A percentile compares a stretch with the other conserved stretches of the same genome.
Conservation (phyloP, 30 jellyfish, hydroid and myxozoan species). For the Cassiopea xamachana region DNA sequence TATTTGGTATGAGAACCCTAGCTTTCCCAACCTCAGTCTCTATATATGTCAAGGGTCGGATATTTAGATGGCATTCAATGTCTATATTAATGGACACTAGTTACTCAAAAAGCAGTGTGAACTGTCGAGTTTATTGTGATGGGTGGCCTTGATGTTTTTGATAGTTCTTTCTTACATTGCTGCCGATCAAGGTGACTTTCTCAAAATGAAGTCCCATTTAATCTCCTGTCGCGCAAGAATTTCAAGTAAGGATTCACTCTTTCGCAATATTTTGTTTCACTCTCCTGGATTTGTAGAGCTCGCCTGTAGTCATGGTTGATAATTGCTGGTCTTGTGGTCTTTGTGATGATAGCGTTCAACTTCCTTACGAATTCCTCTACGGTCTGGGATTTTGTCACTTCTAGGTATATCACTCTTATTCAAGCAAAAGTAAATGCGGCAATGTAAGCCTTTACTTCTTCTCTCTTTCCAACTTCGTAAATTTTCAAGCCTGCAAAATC, state of each 20-base stretch:
- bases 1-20: conserved; percentile 35
- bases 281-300: no score
- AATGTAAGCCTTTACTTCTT: conserved; percentile 56
- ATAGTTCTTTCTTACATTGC: neutral
- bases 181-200: no score
- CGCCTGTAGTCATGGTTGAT: no score
- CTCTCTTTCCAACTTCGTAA: neutral
- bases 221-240: no score
- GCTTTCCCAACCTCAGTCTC: conserved; percentile 56
- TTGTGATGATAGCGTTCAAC: no score
- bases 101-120: conserved; percentile 11
- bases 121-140: conserved; percentile 6
- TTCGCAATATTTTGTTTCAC: no score
- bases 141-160: conserved; percentile 23
- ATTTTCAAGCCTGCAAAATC: no score
- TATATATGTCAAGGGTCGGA: conserved; percentile 45
- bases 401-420: conserved; percentile 55
- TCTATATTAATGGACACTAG: conserved; percentile 8
- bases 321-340: no score
- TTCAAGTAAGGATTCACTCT: no score
- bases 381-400: conserved; percentile 49
- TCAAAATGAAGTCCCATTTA: no score
- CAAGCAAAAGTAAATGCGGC: conserved; percentile 55
- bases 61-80: conserved; percentile 35
- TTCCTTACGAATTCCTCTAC: neutral